These are phyloP conservation scores for Mastigias papua DNA, from an alignment of 30 jellyfish, hydroid and myxozoan species.

Conservation along the genomic window DNA sequence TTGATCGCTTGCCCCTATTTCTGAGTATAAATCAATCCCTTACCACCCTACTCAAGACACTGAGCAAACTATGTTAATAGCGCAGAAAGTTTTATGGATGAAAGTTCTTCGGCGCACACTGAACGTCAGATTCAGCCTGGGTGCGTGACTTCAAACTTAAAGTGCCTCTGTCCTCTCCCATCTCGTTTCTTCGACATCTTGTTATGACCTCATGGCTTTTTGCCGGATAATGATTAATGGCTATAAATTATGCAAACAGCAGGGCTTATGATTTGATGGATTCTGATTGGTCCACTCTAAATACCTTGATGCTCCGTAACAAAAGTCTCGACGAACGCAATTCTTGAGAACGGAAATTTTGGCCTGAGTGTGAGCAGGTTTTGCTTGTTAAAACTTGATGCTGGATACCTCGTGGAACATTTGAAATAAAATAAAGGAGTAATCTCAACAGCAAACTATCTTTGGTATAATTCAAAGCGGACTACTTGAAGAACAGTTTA, in stretches of 20 bases:
- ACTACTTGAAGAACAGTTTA: conserved; percentile 13
- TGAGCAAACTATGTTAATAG: too few species aligned
- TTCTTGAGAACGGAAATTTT: conserved; percentile 52
- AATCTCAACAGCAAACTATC: conserved; percentile 61
- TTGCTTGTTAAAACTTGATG: conserved; percentile 67
- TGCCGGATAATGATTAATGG: conserved; percentile 56
- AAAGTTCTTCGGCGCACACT: too few species aligned
- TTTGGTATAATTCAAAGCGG: conserved; percentile 61
- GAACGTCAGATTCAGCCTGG: not conserved
- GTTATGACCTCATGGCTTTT: conserved; percentile 53
- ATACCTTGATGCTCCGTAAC: conserved; percentile 19
- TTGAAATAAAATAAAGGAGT: conserved; percentile 22
- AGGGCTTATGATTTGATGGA: conserved; percentile 61
- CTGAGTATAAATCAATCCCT: too few species aligned
- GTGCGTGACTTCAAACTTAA: too few species aligned
- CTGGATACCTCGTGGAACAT: conserved; percentile 60
- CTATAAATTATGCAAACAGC: conserved; percentile 81
- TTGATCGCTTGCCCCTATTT: too few species aligned
- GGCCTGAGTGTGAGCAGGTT: conserved; percentile 89
- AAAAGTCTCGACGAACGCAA: conserved; percentile 50
- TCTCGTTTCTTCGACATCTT: conserved; percentile 3
- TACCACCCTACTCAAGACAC: too few species aligned
- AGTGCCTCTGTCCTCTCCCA: not conserved
- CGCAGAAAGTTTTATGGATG: too few species aligned
- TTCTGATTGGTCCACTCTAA: conserved; percentile 40